phyloP scores from a whole-genome alignment of 2,797 vertebrate species.

The Hafferia zeledoni region DNA sequence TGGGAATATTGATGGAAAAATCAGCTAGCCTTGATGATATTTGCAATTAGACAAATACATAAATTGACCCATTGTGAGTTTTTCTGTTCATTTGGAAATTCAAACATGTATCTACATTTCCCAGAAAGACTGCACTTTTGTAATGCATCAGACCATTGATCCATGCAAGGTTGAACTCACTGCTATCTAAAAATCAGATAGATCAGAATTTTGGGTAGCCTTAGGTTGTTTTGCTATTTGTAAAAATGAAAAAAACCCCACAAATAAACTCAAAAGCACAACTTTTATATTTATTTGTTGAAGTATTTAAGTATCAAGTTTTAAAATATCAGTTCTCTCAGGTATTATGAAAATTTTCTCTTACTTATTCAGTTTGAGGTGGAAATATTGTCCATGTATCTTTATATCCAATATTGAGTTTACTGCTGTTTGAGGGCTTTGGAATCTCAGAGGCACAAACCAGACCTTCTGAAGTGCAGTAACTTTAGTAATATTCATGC shows the following conservation, averaged over 20 bases:
- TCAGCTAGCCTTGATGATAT: background rate
- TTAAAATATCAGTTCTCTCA: background rate
- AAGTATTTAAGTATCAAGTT: background rate
- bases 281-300: background rate
- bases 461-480: constrained; percentile 24
- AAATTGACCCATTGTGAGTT: background rate
- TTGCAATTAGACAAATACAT: background rate
- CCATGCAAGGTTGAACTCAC: background rate
- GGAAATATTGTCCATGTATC: background rate
- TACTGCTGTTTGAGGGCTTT: constrained; percentile 38
- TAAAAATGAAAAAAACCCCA: background rate
- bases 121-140: background rate
- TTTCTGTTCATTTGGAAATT: background rate
- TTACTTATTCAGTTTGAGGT: background rate
- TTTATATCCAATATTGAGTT: constrained; percentile 9
- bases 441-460: constrained; percentile 41
- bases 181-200: background rate
- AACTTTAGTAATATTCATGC: constrained; percentile 30
- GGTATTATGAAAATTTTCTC: constrained; percentile 16
- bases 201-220: background rate
- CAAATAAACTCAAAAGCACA: background rate
- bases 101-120: background rate
- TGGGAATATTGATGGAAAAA: background rate
- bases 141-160: background rate
- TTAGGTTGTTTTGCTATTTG: background rate